Conservation (phyloP, 2,888 invertebrate species). For the Leucophenga montana region DNA sequence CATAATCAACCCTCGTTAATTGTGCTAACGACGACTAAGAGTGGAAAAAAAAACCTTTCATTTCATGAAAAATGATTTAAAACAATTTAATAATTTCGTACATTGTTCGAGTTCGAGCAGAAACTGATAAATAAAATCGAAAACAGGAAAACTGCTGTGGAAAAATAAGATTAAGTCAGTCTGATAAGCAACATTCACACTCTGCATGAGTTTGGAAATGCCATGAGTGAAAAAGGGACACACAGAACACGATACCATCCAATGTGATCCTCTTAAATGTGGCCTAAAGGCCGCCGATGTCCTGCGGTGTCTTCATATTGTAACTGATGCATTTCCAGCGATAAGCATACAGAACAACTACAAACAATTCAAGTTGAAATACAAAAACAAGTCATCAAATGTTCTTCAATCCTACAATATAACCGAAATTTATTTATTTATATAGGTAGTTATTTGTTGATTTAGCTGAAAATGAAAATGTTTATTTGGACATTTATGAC, state of each 20-base stretch:
- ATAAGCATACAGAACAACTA: constrained; percentile 9
- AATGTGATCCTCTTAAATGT: neutral
- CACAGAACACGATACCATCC: neutral
- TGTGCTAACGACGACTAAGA: neutral
- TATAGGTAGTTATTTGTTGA: constrained; percentile 20
- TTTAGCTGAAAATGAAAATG: constrained; percentile 21
- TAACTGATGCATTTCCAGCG: constrained; percentile 12
- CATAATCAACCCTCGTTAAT: constrained; percentile 48
- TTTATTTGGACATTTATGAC: constrained; percentile 43
- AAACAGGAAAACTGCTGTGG: constrained; percentile 44
- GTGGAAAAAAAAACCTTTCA: constrained; percentile 16
- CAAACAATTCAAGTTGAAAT: neutral
- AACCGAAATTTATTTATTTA: neutral
- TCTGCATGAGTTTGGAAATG: constrained; percentile 59
- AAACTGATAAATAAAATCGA: constrained; percentile 59
- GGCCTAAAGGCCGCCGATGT: constrained; percentile 1
- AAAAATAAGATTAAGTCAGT: constrained; percentile 56
- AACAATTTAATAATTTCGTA: constrained; percentile 62
- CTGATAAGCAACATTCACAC: constrained; percentile 64
- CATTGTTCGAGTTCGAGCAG: constrained; percentile 57
- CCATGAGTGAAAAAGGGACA: neutral
- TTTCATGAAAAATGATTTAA: constrained; percentile 60
- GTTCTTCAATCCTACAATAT: neutral
- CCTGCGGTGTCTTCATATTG: constrained; percentile 17
- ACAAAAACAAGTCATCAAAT: constrained; percentile 3